phyloP scores from a whole-genome alignment of 2,888 invertebrate species.

The Halictus ligatus region DNA sequence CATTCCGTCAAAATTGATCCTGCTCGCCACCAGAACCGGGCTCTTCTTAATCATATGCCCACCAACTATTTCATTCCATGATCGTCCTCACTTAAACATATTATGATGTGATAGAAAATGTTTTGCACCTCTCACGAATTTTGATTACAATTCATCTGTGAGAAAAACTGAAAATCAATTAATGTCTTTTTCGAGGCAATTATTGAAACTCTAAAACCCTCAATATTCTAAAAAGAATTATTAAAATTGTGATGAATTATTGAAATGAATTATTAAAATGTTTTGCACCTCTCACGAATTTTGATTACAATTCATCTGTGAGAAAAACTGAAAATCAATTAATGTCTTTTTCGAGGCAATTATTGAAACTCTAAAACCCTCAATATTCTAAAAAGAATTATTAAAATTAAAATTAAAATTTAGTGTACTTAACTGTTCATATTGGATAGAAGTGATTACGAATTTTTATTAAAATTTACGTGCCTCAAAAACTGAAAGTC shows the following conservation, averaged over 20 bases:
- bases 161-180: not conserved
- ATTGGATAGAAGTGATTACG: not conserved
- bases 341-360: no score
- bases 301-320: not conserved
- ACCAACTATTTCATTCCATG: not conserved
- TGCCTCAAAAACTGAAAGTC: not conserved
- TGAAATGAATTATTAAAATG: no score
- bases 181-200: no score
- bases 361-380: no score
- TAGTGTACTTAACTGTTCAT: not conserved
- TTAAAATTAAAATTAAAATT: not conserved
- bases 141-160: not conserved
- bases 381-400: no score
- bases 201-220: no score
- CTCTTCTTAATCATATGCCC: not conserved
- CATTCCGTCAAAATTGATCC: constrained; percentile 12
- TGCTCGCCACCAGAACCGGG: not conserved
- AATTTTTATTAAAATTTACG: not conserved
- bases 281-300: not conserved
- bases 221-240: no score
- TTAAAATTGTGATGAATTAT: no score
- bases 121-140: not conserved
- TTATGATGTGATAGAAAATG: not conserved
- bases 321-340: not conserved
- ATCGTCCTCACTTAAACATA: not conserved